Evolutionary conservation across 2,113 vertebrate species (phyloP).

Genomic region (Eulemur macaco): DNA sequence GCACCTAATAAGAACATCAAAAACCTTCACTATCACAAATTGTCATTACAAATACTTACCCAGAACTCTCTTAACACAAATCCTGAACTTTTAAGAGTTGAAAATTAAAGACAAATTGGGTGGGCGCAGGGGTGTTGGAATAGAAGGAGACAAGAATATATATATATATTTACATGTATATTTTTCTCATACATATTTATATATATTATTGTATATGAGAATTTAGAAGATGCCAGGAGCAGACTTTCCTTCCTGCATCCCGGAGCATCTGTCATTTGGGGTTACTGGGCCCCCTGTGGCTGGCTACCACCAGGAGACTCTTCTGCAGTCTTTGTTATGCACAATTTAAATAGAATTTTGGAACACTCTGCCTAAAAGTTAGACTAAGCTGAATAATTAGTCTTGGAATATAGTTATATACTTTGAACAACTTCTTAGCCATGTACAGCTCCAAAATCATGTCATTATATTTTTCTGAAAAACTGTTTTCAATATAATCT

Average conservation of each 20-base stretch:
- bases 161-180: too few relatives aligned
- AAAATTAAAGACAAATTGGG: background rate
- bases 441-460: background rate
- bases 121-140: fast-evolving
- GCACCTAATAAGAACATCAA: background rate
- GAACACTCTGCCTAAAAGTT: background rate
- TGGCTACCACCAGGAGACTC: background rate
- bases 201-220: too few relatives aligned
- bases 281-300: background rate
- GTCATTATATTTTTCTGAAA: background rate
- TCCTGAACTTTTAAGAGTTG: background rate
- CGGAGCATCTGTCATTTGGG: background rate
- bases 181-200: too few relatives aligned
- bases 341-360: background rate
- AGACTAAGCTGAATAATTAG: background rate
- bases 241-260: background rate
- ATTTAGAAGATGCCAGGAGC: background rate
- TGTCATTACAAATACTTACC: background rate
- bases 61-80: background rate
- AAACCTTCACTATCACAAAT: background rate
- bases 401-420: background rate
- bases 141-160: background rate
- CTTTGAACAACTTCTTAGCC: background rate
- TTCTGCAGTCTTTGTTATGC: background rate
- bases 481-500: background rate